phyloP scores from a whole-genome alignment of 2,797 vertebrate genomes.

The Melanotaenia trifasciata region DNA sequence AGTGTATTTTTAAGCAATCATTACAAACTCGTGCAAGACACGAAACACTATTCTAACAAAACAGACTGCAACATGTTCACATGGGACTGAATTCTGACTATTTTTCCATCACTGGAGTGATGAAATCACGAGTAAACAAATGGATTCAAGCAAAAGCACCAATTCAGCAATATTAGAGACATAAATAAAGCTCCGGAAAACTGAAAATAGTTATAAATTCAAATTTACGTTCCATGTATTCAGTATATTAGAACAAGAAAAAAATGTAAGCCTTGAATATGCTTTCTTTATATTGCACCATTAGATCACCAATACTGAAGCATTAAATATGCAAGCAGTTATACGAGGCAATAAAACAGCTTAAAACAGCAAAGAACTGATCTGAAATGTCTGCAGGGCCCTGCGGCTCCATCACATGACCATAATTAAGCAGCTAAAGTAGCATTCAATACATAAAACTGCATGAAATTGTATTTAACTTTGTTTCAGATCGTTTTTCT shows the following conservation, averaged over 20 bases:
- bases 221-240: not conserved
- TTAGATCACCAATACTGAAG: not conserved
- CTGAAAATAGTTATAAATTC: not conserved
- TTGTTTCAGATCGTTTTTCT: not conserved
- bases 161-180: too few relatives aligned
- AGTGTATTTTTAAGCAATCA: not conserved
- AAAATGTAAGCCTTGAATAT: not conserved
- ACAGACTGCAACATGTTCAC: not conserved
- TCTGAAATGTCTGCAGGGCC: not conserved
- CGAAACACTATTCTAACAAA: not conserved
- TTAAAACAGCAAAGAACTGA: not conserved
- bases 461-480: not conserved
- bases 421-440: not conserved
- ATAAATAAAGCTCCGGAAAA: not conserved
- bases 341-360: too few relatives aligned
- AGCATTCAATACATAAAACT: not conserved
- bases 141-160: not conserved
- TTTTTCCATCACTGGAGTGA: not conserved
- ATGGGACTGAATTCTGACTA: not conserved
- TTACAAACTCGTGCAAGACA: not conserved
- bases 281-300: not conserved
- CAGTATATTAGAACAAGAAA: not conserved
- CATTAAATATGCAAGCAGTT: not conserved
- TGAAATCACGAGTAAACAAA: not conserved
- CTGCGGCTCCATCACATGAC: not conserved